Conservation (phyloP, 1,140 invertebrate species). For the Aphelenchoides avenae region DNA sequence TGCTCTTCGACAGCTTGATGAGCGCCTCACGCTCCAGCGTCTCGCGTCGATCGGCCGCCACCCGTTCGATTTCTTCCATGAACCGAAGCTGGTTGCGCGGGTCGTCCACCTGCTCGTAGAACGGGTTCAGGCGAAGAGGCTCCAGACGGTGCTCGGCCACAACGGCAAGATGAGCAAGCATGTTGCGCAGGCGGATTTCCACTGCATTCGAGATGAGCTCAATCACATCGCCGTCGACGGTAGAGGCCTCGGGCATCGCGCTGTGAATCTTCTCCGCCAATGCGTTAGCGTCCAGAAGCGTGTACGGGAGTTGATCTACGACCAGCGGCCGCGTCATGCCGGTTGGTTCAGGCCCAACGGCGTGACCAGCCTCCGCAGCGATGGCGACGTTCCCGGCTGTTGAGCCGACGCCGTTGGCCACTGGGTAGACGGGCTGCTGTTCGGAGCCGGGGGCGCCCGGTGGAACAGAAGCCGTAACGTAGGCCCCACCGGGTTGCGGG, state of each 20-base stretch:
- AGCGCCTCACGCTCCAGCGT: slow-evolving; percentile 34
- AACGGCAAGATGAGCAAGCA: slow-evolving; percentile 22
- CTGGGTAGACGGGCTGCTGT: no score
- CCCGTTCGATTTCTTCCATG: slow-evolving; percentile 33
- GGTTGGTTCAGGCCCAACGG: no score
- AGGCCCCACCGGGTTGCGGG: no score
- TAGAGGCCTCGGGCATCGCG: slow-evolving; percentile 32
- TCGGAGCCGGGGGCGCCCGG: no score
- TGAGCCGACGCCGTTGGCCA: no score
- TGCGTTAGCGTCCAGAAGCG: slow-evolving; percentile 29
- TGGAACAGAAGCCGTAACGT: no score
- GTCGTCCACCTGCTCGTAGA: slow-evolving; percentile 35
- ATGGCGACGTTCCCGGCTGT: no score
- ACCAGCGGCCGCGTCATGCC: no score
- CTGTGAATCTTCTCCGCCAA: slow-evolving; percentile 19
- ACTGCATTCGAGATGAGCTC: slow-evolving; percentile 26
- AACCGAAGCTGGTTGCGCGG: slow-evolving; percentile 42
- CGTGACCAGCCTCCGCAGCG: no score
- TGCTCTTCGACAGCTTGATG: slow-evolving; percentile 30
- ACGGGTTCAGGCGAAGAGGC: slow-evolving; percentile 38
- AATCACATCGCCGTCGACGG: slow-evolving; percentile 37
- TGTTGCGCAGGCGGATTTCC: slow-evolving; percentile 18
- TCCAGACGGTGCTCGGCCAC: slow-evolving; percentile 37
- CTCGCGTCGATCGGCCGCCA: slow-evolving; percentile 22
- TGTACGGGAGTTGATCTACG: slow-evolving; percentile 24